phyloP scores from a whole-genome alignment of 2,888 invertebrate genomes.

The Amblyjoppa proteus region DNA sequence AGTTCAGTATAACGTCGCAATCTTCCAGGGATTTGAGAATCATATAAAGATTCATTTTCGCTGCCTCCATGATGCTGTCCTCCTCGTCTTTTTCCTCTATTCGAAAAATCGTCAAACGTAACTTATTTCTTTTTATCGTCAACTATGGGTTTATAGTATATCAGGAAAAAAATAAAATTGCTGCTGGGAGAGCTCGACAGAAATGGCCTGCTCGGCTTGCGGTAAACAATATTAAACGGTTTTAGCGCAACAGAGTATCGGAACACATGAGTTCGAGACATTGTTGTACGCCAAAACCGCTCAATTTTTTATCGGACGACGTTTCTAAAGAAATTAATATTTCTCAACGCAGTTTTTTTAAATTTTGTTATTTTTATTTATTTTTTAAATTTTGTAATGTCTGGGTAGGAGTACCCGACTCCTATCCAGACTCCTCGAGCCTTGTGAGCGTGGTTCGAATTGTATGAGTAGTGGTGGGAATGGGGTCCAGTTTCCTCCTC shows the following conservation, averaged over 20 bases:
- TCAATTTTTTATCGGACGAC: neutral
- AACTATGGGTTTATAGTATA: neutral
- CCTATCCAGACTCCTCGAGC: no score
- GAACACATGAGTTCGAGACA: neutral
- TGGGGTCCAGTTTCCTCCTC: no score
- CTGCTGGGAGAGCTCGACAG: neutral
- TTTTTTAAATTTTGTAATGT: no score
- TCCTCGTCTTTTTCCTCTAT: constrained; percentile 71
- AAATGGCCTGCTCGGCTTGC: neutral
- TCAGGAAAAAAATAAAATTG: neutral
- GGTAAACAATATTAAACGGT: neutral
- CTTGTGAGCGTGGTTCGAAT: no score
- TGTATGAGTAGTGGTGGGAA: no score
- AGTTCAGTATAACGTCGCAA: constrained; percentile 90
- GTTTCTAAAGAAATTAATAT: neutral
- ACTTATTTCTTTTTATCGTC: neutral
- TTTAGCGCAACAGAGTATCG: no score
- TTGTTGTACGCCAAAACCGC: neutral
- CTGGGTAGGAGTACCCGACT: no score
- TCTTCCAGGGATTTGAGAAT: constrained; percentile 91
- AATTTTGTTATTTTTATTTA: neutral
- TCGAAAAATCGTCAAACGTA: neutral
- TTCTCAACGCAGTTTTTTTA: neutral
- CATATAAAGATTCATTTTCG: constrained; percentile 82
- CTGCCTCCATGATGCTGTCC: constrained; percentile 74